phyloP scores from a whole-genome alignment of 2,113 vertebrate species.

The Notarius lentiginosus region DNA sequence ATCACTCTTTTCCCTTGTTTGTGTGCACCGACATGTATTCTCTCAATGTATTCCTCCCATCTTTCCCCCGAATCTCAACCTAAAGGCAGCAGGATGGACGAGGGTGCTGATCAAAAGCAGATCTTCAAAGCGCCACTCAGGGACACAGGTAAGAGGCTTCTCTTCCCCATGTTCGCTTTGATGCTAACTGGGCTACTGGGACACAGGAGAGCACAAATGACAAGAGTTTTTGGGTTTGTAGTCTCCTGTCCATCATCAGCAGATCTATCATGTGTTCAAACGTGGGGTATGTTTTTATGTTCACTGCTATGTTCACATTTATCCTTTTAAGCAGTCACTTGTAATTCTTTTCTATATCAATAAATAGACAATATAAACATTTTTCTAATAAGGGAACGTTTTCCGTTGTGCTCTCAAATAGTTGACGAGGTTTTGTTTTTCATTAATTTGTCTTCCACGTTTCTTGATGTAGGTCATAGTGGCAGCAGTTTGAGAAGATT shows the following conservation, averaged over 20 bases:
- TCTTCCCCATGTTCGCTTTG: slow-evolving; percentile 59
- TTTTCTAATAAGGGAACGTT: background rate
- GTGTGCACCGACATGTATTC: slow-evolving; percentile 9
- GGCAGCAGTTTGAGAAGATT: background rate
- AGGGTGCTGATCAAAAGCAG: slow-evolving; percentile 72
- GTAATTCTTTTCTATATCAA: background rate
- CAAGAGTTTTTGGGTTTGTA: slow-evolving; percentile 34
- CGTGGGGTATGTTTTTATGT: background rate
- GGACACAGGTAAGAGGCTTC: slow-evolving; percentile 55
- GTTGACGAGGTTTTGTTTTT: background rate
- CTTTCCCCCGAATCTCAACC: slow-evolving; percentile 7
- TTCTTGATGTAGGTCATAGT: background rate
- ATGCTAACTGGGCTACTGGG: slow-evolving; percentile 60
- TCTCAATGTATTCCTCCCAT: slow-evolving; percentile 24
- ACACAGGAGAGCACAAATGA: slow-evolving; percentile 57
- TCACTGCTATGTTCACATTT: background rate
- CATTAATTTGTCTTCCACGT: background rate
- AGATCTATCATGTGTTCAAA: background rate
- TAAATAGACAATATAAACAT: background rate
- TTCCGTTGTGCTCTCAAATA: background rate
- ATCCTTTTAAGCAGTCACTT: background rate
- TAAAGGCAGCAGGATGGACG: slow-evolving; percentile 54
- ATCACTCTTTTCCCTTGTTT: slow-evolving; percentile 21
- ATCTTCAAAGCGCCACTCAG: slow-evolving; percentile 69
- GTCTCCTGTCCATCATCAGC: slow-evolving; percentile 50